Conservation (phyloP, 1,140 invertebrate genomes). For the Drosophila littoralis region DNA sequence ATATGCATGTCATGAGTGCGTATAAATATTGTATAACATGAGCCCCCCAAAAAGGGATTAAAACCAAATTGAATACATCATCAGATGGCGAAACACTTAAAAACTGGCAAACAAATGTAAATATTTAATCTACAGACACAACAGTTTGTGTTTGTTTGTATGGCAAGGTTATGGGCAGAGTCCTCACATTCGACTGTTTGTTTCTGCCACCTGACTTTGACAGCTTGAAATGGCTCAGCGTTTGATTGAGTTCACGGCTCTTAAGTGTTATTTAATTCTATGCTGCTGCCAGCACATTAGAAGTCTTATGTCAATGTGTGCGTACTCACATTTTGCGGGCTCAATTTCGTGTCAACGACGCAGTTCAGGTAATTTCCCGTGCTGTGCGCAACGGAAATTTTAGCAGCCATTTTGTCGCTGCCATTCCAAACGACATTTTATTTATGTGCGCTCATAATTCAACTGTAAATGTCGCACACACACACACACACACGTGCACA, state of each 20-base stretch:
- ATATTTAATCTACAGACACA: conserved; percentile 62
- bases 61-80: conserved; percentile 69
- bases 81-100: conserved; percentile 52
- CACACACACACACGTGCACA: conserved; percentile 28
- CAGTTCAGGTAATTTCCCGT: conserved; percentile 75
- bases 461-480: conserved; percentile 70
- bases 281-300: background rate
- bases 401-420: conserved; percentile 75
- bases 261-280: conserved; percentile 42
- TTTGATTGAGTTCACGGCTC: conserved; percentile 23
- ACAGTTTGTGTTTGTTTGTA: background rate
- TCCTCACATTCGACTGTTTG: background rate
- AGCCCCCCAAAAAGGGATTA: conserved; percentile 51
- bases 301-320: conserved; percentile 50
- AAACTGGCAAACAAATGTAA: conserved; percentile 69
- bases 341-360: conserved; percentile 78
- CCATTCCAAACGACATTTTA: conserved; percentile 68
- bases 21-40: conserved; percentile 46
- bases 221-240: conserved; percentile 56
- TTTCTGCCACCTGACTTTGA: conserved; percentile 55
- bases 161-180: background rate
- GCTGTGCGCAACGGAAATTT: conserved; percentile 57
- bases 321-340: conserved; percentile 34
- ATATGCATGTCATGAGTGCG: conserved; percentile 47
- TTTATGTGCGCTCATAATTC: conserved; percentile 79